Evolutionary conservation across 2,113 vertebrate genomes (phyloP).

Genomic region (Odocoileus hemionus): DNA sequence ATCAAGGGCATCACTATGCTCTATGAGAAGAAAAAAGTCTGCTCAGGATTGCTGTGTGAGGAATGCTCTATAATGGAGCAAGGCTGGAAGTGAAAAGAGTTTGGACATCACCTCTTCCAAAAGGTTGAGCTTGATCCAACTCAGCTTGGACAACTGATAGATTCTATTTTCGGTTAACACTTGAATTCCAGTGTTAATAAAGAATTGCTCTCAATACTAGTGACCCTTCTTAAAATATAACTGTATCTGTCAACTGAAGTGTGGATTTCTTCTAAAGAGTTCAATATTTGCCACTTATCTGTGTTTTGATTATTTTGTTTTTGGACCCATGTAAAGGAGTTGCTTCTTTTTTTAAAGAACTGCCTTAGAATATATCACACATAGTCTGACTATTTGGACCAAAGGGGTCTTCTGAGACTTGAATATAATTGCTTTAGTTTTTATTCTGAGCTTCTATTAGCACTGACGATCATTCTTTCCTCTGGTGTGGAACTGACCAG

Average conservation of each 20-base stretch:
- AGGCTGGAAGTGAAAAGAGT: neutral
- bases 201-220: neutral
- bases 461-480: rapidly evolving
- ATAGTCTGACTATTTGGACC: neutral
- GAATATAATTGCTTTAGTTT: neutral
- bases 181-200: neutral
- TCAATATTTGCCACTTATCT: neutral
- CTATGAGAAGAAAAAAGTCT: neutral
- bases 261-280: neutral
- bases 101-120: neutral
- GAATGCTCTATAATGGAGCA: neutral
- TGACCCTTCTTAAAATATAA: neutral
- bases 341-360: neutral
- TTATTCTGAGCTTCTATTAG: neutral
- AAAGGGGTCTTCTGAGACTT: neutral
- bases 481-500: neutral
- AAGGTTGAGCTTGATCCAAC: neutral
- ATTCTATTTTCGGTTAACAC: neutral
- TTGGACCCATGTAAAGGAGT: neutral
- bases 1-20: neutral
- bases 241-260: neutral
- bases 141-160: neutral
- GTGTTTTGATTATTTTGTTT: neutral
- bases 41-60: neutral
- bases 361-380: neutral